Base-by-base conservation (phyloP, 2,888 invertebrate species). In the Zygogramma bicolorata region DNA sequence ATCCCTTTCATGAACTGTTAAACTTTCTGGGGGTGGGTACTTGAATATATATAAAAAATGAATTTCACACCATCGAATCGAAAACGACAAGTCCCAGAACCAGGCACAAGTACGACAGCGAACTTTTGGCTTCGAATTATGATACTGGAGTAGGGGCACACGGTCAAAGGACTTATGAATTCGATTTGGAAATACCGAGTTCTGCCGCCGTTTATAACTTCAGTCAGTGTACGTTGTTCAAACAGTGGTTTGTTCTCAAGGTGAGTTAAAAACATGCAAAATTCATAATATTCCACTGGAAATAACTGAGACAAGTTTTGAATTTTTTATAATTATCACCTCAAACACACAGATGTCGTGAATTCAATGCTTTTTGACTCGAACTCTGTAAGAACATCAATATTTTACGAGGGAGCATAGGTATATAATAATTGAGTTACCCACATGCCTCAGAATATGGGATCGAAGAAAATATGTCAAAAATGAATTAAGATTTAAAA, bases 121-220 rank as follows among this genome's bases (percentile, higher is more conserved):
- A 78, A 53, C 27, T 69, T n/a, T 27, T 81, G 7, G 68, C 62
- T n/a, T 22, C 31, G 5, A 29, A 65, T 25, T 60, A 8, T 0
- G 77, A 77, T 22, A 72, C 69, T 22, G 81, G 81, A 8, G 78
- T 82, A 10, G 81, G 78, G 13, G 80, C 80, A 0, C 81, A 81
- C 68, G 79, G 79, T 7, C 77, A 81, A 62, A 73, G 78, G 61
- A 75, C 77, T 0, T 82, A 78, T 61, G 71, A 76, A 25, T 70
- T 81, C 10, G 58, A 58, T 22, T 53, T 83, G 49, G 63, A 61
- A 7, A 78, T 83, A 59, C 81, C 82, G n/a, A 40, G 31, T 1
- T 40, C 75, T 22, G 49, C 69, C 1, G 31, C 62, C 15, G 70
- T 76, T 18, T 80, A 81, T 13, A 81, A 82, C 60, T 78, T 81